Conservation (phyloP, 23 tunicate genomes). For the Aplidium turbinatum region DNA sequence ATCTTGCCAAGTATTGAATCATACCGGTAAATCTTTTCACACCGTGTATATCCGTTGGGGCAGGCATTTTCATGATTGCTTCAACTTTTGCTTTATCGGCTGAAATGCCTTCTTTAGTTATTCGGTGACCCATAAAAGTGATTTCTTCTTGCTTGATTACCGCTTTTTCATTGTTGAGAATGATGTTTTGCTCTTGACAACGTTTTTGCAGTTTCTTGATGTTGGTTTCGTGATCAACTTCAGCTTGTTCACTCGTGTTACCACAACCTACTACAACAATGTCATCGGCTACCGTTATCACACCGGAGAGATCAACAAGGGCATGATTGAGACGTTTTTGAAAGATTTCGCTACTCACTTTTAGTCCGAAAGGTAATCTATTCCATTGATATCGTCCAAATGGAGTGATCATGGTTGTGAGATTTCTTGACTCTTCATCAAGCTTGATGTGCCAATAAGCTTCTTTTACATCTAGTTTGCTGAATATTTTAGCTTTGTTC, state of each 20-base stretch:
- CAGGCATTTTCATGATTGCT: too few relatives aligned
- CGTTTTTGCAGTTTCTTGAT: too few relatives aligned
- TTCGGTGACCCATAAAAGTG: too few relatives aligned
- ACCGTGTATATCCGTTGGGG: too few relatives aligned
- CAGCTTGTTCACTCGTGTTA: background rate
- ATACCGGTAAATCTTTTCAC: too few relatives aligned
- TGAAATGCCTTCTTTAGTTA: too few relatives aligned
- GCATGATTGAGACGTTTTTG: conserved; percentile 12
- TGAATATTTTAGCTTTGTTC: conserved; percentile 23
- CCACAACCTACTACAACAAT: conserved; percentile 14
- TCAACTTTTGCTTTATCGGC: too few relatives aligned
- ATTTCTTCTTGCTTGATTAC: too few relatives aligned
- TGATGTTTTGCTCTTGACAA: too few relatives aligned
- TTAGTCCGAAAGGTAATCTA: conserved; percentile 15
- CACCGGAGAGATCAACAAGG: background rate
- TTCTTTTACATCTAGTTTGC: conserved; percentile 21
- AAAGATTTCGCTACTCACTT: conserved; percentile 24
- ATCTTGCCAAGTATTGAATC: too few relatives aligned
- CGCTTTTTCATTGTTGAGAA: too few relatives aligned
- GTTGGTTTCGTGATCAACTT: too few relatives aligned
- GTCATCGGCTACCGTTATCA: conserved; percentile 28
- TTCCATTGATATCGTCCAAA: conserved; percentile 11
- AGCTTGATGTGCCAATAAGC: conserved; percentile 25
- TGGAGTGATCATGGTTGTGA: conserved; percentile 23
- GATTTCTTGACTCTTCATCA: conserved; percentile 13